These are phyloP conservation scores for Plagiodera versicolora DNA, from an alignment of 2,888 invertebrate species.

Conservation along the genomic window DNA sequence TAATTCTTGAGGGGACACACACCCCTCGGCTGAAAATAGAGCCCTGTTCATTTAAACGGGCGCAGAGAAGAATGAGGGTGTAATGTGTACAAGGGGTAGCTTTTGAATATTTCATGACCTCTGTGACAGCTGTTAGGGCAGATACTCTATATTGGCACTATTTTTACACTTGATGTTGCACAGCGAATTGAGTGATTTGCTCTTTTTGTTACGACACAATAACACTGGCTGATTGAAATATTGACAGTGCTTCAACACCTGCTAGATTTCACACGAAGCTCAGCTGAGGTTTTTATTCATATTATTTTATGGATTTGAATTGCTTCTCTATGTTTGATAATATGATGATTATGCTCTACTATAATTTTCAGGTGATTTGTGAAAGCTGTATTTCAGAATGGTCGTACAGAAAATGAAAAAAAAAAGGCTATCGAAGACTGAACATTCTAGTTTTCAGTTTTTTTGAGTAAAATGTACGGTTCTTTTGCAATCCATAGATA, in stretches of 20 bases:
- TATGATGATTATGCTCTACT: too few relatives aligned
- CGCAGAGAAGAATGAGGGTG: conserved; percentile 48
- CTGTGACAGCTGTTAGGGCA: conserved; percentile 47
- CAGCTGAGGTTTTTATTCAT: too few relatives aligned
- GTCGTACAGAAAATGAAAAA: too few relatives aligned
- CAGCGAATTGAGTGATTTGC: conserved; percentile 32
- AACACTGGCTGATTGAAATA: conserved; percentile 37
- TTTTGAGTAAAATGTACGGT: too few relatives aligned
- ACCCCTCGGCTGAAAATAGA: conserved; percentile 41
- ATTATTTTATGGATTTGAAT: too few relatives aligned
- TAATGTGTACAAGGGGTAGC: conserved; percentile 46
- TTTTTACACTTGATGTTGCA: conserved; percentile 38
- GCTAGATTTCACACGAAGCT: conserved; percentile 34
- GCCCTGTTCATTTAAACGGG: conserved; percentile 45
- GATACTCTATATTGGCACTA: conserved; percentile 43
- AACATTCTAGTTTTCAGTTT: too few relatives aligned
- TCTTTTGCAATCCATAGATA: too few relatives aligned
- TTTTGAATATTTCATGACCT: conserved; percentile 49
- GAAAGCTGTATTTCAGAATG: too few relatives aligned
- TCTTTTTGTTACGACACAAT: conserved; percentile 38
- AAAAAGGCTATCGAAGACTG: too few relatives aligned
- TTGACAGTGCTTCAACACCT: conserved; percentile 36
- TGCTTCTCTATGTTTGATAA: too few relatives aligned
- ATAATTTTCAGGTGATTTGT: too few relatives aligned
- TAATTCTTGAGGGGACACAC: conserved; percentile 32